A percentile compares a stretch with the other conserved stretches of the same genome.
Conservation (phyloP, 1,140 invertebrate species). For the Artemia franciscana region DNA sequence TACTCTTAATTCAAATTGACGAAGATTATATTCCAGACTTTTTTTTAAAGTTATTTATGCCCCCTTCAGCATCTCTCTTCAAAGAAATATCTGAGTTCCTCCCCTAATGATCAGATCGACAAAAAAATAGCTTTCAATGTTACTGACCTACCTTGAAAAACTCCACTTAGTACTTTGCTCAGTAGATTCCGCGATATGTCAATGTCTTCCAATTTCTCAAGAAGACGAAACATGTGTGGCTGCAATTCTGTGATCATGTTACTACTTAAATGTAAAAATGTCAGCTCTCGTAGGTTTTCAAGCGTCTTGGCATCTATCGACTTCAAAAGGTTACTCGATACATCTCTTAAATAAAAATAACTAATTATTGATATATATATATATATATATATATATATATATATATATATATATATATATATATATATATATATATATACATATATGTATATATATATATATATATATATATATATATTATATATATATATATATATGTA, state of each 20-base stretch:
- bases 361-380: too few relatives aligned
- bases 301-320: conserved; percentile 27
- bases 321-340: conserved; percentile 42
- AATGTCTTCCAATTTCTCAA: conserved; percentile 25
- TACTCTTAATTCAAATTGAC: too few relatives aligned
- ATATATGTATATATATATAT: too few relatives aligned
- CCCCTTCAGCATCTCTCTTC: too few relatives aligned
- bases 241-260: conserved; percentile 23
- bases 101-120: not conserved
- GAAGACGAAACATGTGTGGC: conserved; percentile 20
- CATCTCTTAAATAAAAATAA: too few relatives aligned
- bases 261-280: conserved; percentile 24
- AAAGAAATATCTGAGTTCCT: not conserved
- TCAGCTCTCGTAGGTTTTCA: conserved; percentile 18
- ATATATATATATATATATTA: too few relatives aligned
- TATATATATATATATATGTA: too few relatives aligned
- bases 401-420: too few relatives aligned
- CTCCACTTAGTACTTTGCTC: conserved; percentile 19
- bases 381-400: too few relatives aligned
- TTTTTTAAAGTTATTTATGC: too few relatives aligned
- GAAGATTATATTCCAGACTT: too few relatives aligned
- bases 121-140: not conserved
- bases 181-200: conserved; percentile 26
- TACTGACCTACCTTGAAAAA: conserved; percentile 14
- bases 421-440: too few relatives aligned